Conservation (phyloP, 1,140 invertebrate species). For the Riptortus pedestris region DNA sequence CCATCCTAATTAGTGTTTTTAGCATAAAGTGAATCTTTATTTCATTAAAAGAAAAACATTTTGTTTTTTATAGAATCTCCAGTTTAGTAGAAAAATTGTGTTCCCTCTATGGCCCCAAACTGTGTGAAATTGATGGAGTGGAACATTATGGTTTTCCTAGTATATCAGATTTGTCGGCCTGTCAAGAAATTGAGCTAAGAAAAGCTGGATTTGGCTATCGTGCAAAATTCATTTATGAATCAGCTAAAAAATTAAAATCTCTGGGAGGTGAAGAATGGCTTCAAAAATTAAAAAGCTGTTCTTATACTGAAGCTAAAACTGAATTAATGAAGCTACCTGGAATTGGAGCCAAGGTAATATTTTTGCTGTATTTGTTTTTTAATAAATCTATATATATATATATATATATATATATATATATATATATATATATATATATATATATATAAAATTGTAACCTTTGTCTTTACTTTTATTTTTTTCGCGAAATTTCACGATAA, state of each 20-base stretch:
- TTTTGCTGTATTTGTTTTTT: constrained; percentile 9
- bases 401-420: neutral
- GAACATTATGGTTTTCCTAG: constrained; percentile 73
- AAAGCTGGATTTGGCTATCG: constrained; percentile 85
- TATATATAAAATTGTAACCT: too few species aligned
- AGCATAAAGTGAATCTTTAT: constrained; percentile 1
- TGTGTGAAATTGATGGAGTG: constrained; percentile 53
- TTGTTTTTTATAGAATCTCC: constrained; percentile 52
- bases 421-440: neutral
- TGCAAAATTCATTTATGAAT: constrained; percentile 70
- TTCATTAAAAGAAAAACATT: neutral
- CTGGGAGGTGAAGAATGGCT: constrained; percentile 65
- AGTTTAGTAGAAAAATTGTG: constrained; percentile 88
- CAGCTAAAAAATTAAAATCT: constrained; percentile 54
- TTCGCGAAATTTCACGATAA: too few species aligned
- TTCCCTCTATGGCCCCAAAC: constrained; percentile 62
- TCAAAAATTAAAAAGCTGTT: constrained; percentile 47
- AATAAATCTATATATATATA: too few species aligned
- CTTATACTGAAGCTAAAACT: constrained; percentile 61
- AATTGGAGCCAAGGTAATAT: constrained; percentile 72
- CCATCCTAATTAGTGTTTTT: constrained; percentile 1
- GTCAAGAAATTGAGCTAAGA: constrained; percentile 55
- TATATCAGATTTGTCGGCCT: constrained; percentile 48
- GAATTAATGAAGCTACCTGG: constrained; percentile 69
- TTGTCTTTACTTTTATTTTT: too few species aligned